Conservation (phyloP, 2,113 vertebrate species). For the Ciconia boyciana region DNA sequence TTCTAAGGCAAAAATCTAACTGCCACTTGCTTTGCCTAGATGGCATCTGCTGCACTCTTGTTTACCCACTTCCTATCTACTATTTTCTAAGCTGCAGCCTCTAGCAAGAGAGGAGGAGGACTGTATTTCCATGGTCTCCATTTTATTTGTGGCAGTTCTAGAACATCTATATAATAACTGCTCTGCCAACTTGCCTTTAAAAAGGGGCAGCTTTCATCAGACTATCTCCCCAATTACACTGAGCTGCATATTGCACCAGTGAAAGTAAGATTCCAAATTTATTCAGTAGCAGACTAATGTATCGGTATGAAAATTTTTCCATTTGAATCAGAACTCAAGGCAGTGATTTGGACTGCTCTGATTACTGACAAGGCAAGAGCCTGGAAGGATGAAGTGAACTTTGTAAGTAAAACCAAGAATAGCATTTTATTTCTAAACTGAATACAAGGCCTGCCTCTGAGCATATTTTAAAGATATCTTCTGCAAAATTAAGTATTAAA, state of each 20-base stretch:
- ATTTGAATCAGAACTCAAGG: not conserved
- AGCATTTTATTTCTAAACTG: not conserved
- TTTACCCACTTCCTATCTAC: not conserved
- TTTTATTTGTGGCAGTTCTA: not conserved
- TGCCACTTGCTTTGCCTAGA: not conserved
- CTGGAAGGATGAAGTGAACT: conserved; percentile 1
- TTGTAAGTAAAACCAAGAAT: not conserved
- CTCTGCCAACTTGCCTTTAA: not conserved
- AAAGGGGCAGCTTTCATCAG: not conserved
- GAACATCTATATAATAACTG: not conserved
- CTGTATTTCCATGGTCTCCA: not conserved
- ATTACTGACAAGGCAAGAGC: not conserved
- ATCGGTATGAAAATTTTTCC: not conserved
- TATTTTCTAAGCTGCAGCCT: not conserved
- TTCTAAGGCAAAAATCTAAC: not conserved
- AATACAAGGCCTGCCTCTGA: not conserved
- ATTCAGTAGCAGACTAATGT: not conserved
- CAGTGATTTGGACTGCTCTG: not conserved
- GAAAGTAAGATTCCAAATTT: not conserved
- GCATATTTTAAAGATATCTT: not conserved
- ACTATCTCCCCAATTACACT: not conserved
- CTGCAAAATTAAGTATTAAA: not conserved
- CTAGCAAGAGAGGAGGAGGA: not conserved
- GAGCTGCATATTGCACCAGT: not conserved
- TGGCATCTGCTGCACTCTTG: not conserved